A percentile compares a stretch with the other conserved stretches of the same genome.
Conservation (phyloP, 1,140 invertebrate species). For the Harlomillsia oculata region DNA sequence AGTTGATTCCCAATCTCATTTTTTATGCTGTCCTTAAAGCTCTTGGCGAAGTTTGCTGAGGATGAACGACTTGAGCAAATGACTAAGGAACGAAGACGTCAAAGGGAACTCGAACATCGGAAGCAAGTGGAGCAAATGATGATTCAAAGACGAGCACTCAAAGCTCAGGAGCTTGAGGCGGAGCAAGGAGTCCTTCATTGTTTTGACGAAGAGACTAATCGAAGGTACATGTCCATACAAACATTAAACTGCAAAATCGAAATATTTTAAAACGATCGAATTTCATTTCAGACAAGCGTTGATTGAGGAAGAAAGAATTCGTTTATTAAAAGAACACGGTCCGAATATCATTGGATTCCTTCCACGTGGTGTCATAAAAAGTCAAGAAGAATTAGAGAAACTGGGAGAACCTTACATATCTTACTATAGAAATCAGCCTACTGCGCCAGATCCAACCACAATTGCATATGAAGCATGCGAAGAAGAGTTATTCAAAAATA, state of each 20-base stretch:
- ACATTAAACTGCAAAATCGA: neutral
- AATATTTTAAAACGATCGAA: neutral
- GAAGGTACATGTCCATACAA: conserved; percentile 7
- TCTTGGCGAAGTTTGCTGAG: conserved; percentile 34
- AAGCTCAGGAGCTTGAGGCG: conserved; percentile 27
- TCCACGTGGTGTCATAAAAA: conserved; percentile 30
- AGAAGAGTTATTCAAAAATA: conserved; percentile 29
- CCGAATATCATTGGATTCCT: conserved; percentile 30
- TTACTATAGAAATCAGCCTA: conserved; percentile 23
- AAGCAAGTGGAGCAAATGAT: conserved; percentile 34
- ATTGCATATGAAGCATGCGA: conserved; percentile 28
- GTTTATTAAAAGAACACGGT: conserved; percentile 26
- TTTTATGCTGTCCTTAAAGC: conserved; percentile 6
- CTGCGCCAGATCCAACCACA: conserved; percentile 21
- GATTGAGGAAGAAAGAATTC: conserved; percentile 24
- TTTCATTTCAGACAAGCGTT: conserved; percentile 14
- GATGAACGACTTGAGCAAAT: conserved; percentile 33
- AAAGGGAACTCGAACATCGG: conserved; percentile 27
- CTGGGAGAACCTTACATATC: conserved; percentile 30
- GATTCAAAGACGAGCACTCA: conserved; percentile 23
- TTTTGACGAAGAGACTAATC: conserved; percentile 20
- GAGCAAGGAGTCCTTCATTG: conserved; percentile 20
- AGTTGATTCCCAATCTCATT: neutral
- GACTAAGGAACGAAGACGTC: conserved; percentile 24
- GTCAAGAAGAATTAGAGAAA: conserved; percentile 22